These are phyloP conservation scores for Pemphredon lugubris DNA, from an alignment of 2,888 invertebrate genomes.

Conservation along the genomic window DNA sequence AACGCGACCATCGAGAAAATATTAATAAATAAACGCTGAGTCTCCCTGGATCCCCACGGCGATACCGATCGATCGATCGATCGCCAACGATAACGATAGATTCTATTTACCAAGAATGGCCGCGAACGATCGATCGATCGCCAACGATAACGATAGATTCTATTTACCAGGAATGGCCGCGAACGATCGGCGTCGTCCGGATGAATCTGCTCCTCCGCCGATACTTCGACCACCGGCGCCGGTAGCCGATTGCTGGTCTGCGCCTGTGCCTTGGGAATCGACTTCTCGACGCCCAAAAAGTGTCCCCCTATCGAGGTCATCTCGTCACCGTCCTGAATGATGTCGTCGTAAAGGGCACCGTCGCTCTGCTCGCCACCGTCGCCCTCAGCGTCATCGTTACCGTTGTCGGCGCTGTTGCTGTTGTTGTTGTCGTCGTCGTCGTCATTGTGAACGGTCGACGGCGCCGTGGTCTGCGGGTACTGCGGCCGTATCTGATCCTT, in stretches of 20 bases:
- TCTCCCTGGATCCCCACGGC: too few species aligned
- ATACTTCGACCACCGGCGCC: constrained; percentile 66
- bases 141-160: too few species aligned
- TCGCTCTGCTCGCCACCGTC: constrained; percentile 85
- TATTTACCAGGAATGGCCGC: constrained; percentile 74
- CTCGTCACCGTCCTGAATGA: constrained; percentile 83
- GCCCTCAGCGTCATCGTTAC: constrained; percentile 72
- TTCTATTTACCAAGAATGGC: constrained; percentile 72
- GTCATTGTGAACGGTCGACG: constrained; percentile 76
- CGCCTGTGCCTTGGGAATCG: constrained; percentile 78
- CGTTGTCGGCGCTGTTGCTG: constrained; percentile 67
- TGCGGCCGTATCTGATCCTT: constrained; percentile 80
- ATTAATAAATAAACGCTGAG: too few species aligned
- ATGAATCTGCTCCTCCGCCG: constrained; percentile 62
- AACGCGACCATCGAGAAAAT: too few species aligned
- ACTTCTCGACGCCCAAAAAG: constrained; percentile 80
- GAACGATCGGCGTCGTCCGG: constrained; percentile 70
- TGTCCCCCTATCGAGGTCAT: constrained; percentile 80
- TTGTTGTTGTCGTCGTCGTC: constrained; percentile 82
- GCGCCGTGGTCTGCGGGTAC: constrained; percentile 77
- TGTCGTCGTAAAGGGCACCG: constrained; percentile 84
- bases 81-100: too few species aligned
- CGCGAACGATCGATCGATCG: too few species aligned
- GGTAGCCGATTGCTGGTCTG: constrained; percentile 74
- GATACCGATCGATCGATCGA: too few species aligned